phyloP scores from a whole-genome alignment of 2,888 invertebrate species.

The Aphidius colemani region DNA sequence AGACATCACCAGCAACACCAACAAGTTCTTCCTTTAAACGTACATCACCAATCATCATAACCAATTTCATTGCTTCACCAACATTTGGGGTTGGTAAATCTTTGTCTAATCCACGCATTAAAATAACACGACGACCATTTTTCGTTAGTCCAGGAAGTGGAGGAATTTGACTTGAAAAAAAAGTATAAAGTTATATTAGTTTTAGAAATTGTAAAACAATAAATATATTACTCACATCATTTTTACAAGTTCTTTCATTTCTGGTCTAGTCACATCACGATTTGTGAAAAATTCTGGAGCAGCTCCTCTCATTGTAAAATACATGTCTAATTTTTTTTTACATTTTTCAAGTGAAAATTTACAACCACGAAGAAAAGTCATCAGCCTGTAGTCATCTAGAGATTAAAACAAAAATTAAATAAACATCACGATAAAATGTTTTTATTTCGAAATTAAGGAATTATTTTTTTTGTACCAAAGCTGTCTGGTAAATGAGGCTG shows the following conservation, averaged over 20 bases:
- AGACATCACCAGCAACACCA: conserved; percentile 85
- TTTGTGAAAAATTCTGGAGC: conserved; percentile 82
- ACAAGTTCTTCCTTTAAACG: conserved; percentile 76
- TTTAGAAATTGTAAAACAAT: conserved; percentile 3
- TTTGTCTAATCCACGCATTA: conserved; percentile 75
- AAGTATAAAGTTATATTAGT: conserved; percentile 5
- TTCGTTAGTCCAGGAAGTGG: conserved; percentile 82
- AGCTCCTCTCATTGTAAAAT: conserved; percentile 82
- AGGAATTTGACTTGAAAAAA: conserved; percentile 70
- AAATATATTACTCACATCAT: conserved; percentile 67
- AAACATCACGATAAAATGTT: background rate
- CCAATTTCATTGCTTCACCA: conserved; percentile 79
- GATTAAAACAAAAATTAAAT: background rate
- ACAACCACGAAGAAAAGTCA: conserved; percentile 83
- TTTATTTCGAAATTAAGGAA: background rate
- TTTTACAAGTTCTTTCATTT: conserved; percentile 72
- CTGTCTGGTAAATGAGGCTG: conserved; percentile 67
- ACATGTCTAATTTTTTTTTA: conserved; percentile 85
- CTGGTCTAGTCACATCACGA: conserved; percentile 74
- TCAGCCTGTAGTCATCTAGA: conserved; percentile 75
- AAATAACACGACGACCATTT: conserved; percentile 76
- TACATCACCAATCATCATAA: conserved; percentile 84
- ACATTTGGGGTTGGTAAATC: conserved; percentile 74
- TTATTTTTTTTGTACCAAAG: conserved; percentile 42
- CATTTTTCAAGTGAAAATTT: conserved; percentile 86